Evolutionary conservation across 2,888 invertebrate species (phyloP), one percentile per base, ranked within the genome.

Genomic region (Blomia tropicalis): DNA sequence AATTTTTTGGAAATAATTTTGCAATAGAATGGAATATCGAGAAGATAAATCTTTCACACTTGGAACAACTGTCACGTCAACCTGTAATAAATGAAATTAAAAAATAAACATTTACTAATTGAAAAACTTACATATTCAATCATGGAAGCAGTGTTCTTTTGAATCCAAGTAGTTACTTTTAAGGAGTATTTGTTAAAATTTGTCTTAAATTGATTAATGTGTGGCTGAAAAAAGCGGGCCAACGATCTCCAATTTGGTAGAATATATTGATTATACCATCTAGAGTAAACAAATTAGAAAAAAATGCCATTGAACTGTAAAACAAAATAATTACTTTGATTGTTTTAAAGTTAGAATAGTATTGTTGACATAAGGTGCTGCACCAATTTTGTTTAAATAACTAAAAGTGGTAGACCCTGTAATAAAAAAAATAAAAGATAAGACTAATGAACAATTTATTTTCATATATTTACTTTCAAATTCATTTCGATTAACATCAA

Each of bases 391-490:
- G 56, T 56, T 56, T 19, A 56, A 23, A 25, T 56, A 56, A 19
- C 29, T 56, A 4, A 11, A 27, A 14, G 56, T 56, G 14, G 56
- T 29, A 14, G 56, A 30, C 23, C 29, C 56, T 56, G 23, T 11
- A 47, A 27, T 56, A 14, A 22, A 11, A 32, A 56, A 27, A 29
- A 29, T 30, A 31, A 27, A 54, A 54, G 4, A 27, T 7, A 27
- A 54, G 54, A 54, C 5, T 25, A 7, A 54, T 31, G 22, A 54
- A 54, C 5, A 56, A 29, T 32, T 19, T 29, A 56, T n/a, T n/a
- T n/a, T n/a, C n/a, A n/a, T n/a, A n/a, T 56, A 36, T 14, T 56
- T 56, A 56, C 56, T 56, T 27, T 56, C 29, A 19, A 32, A 56
- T 14, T 56, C 30, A 56, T 36, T 56, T 31, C 29, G 25, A 25